Evolutionary conservation across 1,140 invertebrate genomes (phyloP).

Genomic region (Steinernema feltiae): DNA sequence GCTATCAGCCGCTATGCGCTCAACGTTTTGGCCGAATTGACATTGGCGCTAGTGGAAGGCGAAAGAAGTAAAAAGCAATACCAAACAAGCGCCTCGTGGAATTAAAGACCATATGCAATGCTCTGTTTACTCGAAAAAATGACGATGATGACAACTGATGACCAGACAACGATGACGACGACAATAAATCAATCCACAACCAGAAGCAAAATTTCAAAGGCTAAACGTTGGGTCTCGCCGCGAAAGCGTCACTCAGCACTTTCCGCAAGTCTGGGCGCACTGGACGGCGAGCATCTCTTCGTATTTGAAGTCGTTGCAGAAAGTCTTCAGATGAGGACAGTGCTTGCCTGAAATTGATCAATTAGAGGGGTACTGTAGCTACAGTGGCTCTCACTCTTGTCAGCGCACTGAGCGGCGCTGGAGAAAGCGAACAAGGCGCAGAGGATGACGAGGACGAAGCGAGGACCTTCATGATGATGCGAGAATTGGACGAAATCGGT

Average conservation of each 20-base stretch:
- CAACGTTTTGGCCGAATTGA: no score
- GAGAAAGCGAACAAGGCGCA: not conserved
- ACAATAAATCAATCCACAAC: not conserved
- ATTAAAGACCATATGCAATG: no score
- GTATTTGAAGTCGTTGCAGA: not conserved
- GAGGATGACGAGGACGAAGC: not conserved
- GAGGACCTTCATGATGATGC: not conserved
- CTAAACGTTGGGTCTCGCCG: no score
- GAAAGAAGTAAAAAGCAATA: no score
- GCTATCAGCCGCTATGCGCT: no score
- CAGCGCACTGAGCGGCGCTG: not conserved
- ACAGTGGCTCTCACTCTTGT: not conserved
- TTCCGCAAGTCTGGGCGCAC: not conserved
- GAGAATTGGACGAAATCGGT: not conserved
- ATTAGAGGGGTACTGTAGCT: not conserved
- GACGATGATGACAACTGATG: not conserved
- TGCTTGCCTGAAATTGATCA: not conserved
- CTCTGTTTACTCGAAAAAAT: no score
- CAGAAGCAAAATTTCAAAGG: no score
- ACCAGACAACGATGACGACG: not conserved
- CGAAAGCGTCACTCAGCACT: not conserved
- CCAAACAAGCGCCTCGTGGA: no score
- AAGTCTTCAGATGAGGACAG: not conserved
- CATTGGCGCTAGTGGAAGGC: no score
- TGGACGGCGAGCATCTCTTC: not conserved